Evolutionary conservation across 2,113 vertebrate genomes (phyloP), one percentile per base, ranked within the genome.

Genomic region (Tiliqua scincoides): DNA sequence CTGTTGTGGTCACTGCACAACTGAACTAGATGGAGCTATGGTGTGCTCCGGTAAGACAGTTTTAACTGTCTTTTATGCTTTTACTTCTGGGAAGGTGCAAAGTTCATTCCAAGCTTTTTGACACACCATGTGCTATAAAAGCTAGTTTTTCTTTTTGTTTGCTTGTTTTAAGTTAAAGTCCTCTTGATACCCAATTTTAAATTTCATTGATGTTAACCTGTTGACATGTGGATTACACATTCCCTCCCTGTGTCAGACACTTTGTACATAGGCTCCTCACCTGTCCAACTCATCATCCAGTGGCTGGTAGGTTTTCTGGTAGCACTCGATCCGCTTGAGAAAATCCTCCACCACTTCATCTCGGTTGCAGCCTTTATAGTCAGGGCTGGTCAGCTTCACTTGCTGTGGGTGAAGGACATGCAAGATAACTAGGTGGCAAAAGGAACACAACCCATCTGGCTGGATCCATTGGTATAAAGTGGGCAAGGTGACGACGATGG

Each of bases 361-460:
- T 90, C 97, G 95, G 78, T 96, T 96, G n/a, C 97, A 97, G 95
- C 95, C 96, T 3, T 86, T 74, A 43, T 99, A 99, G 90, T 99
- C 98, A 0, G 98, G 98, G 82, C 98, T 98, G 91, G 97, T 97
- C 61, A 99, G 96, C 95, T 99, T 99, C 88, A 99, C 98, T 97
- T 99, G 97, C 98, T 98, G 76, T 21, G 37, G 57, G 25, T 83
- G 79, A 35, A 62, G 3, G 23, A 11, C 27, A 70, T 4, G 8
- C 35, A 21, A 59, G 57, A 70, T 8, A 48, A 57, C 30, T 37
- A 35, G 2, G 62, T 11, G 43, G 40, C 48, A 30, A 52, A 40
- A 65, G 6, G 10, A 8, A 23, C 9, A n/a, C 21, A 77, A 40
- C 20, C 43, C 15, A 62, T 30, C 59, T 27, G 57, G 70, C 35